These are phyloP conservation scores for Scolopax mira DNA, from an alignment of 2,113 vertebrate species.

Conservation along the genomic window DNA sequence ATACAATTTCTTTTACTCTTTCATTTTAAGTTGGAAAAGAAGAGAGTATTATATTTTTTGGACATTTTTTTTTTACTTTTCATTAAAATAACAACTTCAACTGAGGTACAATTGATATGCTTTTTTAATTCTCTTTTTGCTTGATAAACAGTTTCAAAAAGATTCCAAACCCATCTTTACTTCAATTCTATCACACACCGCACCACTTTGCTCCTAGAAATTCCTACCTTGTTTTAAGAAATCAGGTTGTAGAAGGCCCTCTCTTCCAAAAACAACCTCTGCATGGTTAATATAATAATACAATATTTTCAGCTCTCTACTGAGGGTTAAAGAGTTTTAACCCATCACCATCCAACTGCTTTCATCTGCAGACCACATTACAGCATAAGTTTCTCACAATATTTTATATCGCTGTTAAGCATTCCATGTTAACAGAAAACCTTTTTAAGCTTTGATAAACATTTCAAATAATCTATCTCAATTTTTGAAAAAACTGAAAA, in stretches of 20 bases:
- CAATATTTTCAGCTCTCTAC: background rate
- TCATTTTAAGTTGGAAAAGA: background rate
- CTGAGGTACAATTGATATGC: accelerated
- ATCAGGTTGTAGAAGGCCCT: background rate
- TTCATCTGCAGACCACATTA: background rate
- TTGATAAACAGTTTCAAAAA: background rate
- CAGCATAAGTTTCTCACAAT: background rate
- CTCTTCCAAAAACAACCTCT: background rate
- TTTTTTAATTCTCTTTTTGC: background rate
- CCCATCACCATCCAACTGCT: background rate
- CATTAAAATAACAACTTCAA: background rate
- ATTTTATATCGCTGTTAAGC: background rate
- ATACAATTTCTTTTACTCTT: background rate
- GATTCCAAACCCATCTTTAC: background rate
- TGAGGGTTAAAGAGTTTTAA: background rate
- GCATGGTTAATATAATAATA: background rate
- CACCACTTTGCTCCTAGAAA: background rate
- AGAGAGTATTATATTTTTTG: background rate
- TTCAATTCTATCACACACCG: background rate
- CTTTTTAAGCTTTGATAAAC: background rate
- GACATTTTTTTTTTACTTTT: background rate
- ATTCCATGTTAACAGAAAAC: background rate
- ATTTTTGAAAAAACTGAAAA: background rate
- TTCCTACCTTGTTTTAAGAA: background rate
- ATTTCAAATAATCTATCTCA: background rate